Base-by-base conservation (phyloP, 2,113 vertebrate genomes). In the Reinhardtius hippoglossoides region DNA sequence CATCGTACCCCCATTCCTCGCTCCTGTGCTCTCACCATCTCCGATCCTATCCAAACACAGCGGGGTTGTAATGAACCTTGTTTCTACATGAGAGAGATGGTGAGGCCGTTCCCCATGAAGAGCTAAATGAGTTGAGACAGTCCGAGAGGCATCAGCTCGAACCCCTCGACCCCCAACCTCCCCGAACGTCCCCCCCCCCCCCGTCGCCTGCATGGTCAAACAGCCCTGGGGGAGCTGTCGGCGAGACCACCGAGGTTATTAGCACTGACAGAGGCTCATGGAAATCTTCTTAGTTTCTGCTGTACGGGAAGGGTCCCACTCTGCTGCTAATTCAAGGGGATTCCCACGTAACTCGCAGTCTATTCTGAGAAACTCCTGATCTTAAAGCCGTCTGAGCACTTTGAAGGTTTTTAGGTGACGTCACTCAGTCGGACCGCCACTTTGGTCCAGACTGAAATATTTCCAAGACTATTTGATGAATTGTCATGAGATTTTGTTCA, bases 51-150 rank as follows among this genome's bases (percentile, higher is more conserved):
- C 61, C 65, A 56, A 60, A 66, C 77, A 77, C 80, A 84, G 81
- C 71, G n/a, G 76, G 75, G 65, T 76, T 72, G 50, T 61, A 71
- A 83, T 81, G 64, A 86, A 86, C 71, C 82, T 87, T 68, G 80
- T 85, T 84, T 80, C 70, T 72, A 44, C 74, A 58, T 21, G 46
- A 83, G 76, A 83, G 81, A 65, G 78, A 79, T 63, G 63, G 81
- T 44, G 21, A 46, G 40, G 62, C 81, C 16, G 15, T 54, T 44
- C 71, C 63, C 74, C 16, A 48, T 8, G 18, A 68, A 78, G 81
- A 87, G 80, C 71, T 80, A 85, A 87, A 92, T 85, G 71, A 87
- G 71, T 85, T 80, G 61, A 84, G 85, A 91, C 82, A 88, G 81
- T 81, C 72, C 61, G 64, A 88, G 81, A 84, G 63, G 71, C 79